A percentile compares a stretch with the other conserved stretches of the same genome.
Conservation (phyloP, 2,797 vertebrate species). For the Epinephelus malabaricus region DNA sequence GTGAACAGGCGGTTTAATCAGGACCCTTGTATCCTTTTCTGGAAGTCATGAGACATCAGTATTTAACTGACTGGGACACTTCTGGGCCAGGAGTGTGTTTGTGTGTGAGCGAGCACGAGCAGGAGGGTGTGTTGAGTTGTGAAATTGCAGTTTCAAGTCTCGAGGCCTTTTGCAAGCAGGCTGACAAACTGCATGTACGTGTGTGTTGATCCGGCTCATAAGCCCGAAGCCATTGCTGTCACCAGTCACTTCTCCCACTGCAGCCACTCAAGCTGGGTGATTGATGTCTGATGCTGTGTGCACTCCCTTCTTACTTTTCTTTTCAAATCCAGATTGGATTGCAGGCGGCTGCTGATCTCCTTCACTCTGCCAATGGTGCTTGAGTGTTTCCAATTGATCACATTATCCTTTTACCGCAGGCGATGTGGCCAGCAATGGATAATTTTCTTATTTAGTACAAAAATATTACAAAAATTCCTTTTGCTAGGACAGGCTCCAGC, state of each 20-base stretch:
- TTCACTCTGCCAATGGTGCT: not conserved
- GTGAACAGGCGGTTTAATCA: slow-evolving; percentile 28
- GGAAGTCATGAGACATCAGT: slow-evolving; percentile 6
- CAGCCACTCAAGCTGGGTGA: slow-evolving; percentile 44
- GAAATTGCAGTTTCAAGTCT: slow-evolving; percentile 29
- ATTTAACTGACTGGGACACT: slow-evolving; percentile 41
- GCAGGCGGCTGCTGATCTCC: not conserved
- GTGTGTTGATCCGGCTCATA: slow-evolving; percentile 13
- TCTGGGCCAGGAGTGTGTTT: slow-evolving; percentile 36
- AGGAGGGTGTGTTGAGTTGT: slow-evolving; percentile 11
- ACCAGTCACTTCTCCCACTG: slow-evolving; percentile 17
- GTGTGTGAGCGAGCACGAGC: not conserved
- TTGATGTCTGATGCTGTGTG: slow-evolving; percentile 20
- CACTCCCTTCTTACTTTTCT: not conserved
- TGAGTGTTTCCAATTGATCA: slow-evolving; percentile 6
- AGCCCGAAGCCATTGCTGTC: slow-evolving; percentile 22
- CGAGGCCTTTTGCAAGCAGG: slow-evolving; percentile 1
- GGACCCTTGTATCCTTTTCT: not conserved
- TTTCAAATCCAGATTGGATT: slow-evolving; percentile 2
- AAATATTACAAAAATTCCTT: not conserved
- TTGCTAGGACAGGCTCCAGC: not conserved
- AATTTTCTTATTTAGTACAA: not conserved
- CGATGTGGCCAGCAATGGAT: not conserved
- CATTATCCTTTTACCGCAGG: too few species aligned
- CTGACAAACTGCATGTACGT: not conserved